Conservation (phyloP, 2,888 invertebrate species). For the Tetropium fuscum region DNA sequence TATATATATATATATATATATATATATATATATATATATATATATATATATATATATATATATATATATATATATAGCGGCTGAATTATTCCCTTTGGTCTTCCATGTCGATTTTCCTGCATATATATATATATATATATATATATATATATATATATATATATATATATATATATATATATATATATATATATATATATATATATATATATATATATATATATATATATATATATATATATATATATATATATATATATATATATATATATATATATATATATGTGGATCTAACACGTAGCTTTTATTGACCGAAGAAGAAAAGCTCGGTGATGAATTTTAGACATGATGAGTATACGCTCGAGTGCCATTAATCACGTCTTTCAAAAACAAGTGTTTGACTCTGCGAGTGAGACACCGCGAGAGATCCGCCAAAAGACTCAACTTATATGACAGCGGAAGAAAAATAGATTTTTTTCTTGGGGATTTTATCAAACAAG, state of each 20-base stretch:
- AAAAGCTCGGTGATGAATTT: slow-evolving; percentile 45
- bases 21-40: too few species aligned
- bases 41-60: too few species aligned
- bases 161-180: too few species aligned
- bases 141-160: too few species aligned
- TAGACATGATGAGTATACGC: slow-evolving; percentile 50
- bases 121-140: too few species aligned
- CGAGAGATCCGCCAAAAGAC: slow-evolving; percentile 50
- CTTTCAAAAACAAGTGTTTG: slow-evolving; percentile 55
- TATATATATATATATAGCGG: too few species aligned
- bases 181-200: too few species aligned
- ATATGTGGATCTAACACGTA: slow-evolving; percentile 17
- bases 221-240: too few species aligned
- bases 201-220: too few species aligned
- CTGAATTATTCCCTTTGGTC: not conserved
- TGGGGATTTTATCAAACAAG: slow-evolving; percentile 19
- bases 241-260: too few species aligned
- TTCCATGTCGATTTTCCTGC: not conserved
- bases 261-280: too few species aligned
- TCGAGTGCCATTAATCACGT: slow-evolving; percentile 48
- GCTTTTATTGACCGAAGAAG: slow-evolving; percentile 22
- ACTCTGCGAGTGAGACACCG: slow-evolving; percentile 48
- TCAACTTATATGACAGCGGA: slow-evolving; percentile 49
- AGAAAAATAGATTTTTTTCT: slow-evolving; percentile 50
- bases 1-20: too few species aligned